Evolutionary conservation across 2,113 vertebrate species (phyloP), one percentile per base, ranked within the genome.

Genomic region (Indri indri): DNA sequence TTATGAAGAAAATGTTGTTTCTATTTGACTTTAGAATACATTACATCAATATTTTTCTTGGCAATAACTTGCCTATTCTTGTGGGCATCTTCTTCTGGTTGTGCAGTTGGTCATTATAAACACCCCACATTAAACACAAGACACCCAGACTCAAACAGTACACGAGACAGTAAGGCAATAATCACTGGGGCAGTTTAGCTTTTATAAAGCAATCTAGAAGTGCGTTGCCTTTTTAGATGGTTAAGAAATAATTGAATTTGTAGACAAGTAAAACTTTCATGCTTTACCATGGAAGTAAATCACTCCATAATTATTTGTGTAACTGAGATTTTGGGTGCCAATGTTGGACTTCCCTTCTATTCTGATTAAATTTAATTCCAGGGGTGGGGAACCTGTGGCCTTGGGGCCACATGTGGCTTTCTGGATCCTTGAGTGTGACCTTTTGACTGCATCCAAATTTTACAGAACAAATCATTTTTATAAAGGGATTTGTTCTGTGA

Each of bases 1-100:
- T 91, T 59, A 84, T 32, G 37, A 30, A 79, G 70, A 94, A 91
- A 79, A 71, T 88, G 10, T 77, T 88, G 10, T 77, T 93, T 85
- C 23, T 94, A 65, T 87, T 94, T 84, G 42, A 65, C 88, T 97
- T 79, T 61, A 71, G 40, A 70, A 88, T 77, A n/a, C 34, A 87
- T 45, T 63, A 68, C 27, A 1, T 92, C 61, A 88, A 6, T 81
- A 70, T 83, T 76, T 47, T 76, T 14, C 68, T 71, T 88, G 52
- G 34, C 45, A 91, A 71, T 68, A 87, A 66, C 42, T 63, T 91
- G 10, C 16, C 42, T 45, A 4, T 76, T 32, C 61, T 90, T 45
- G 47, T 16, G 32, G 50, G 20, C 17, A 66, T 45, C 40, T 88
- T 66, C 5, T 23, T 71, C 61, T 32, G 9, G 7, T 80, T 91